phyloP scores from a whole-genome alignment of 37 sponge, comb jelly and placozoan species.

The Tethya wilhelma region DNA sequence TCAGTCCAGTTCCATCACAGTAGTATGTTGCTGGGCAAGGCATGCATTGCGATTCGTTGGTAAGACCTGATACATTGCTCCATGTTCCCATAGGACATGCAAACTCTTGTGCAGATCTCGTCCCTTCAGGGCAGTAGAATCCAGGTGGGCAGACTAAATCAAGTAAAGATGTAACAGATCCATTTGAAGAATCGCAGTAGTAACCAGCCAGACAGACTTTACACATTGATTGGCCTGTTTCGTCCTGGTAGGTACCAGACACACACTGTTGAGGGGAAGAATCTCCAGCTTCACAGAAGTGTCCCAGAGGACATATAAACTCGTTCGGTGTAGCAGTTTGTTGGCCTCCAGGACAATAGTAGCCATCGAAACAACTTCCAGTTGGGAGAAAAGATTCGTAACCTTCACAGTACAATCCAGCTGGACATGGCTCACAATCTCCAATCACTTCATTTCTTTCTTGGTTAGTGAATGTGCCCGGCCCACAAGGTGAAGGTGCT shows the following conservation, averaged over 20 bases:
- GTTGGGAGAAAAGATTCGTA: neutral
- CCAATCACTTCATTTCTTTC: neutral
- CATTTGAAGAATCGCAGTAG: neutral
- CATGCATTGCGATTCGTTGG: neutral
- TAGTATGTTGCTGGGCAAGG: neutral
- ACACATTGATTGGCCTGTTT: neutral
- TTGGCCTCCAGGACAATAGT: neutral
- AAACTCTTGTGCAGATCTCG: neutral
- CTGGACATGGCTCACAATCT: neutral
- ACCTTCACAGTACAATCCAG: neutral
- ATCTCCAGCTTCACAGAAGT: neutral
- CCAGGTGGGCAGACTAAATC: neutral
- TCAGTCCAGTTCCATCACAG: neutral
- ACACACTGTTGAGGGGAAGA: neutral
- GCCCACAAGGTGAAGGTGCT: neutral
- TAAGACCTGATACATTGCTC: neutral
- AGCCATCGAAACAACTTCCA: neutral
- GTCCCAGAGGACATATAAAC: slow-evolving; percentile 2
- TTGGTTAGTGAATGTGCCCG: neutral
- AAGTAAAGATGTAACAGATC: neutral
- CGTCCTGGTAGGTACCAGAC: neutral
- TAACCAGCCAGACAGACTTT: neutral
- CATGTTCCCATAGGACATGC: neutral
- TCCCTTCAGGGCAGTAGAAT: neutral
- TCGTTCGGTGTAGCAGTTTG: neutral